Evolutionary conservation across 2,888 invertebrate genomes (phyloP).

Genomic region (Lasioglossum figueresi): DNA sequence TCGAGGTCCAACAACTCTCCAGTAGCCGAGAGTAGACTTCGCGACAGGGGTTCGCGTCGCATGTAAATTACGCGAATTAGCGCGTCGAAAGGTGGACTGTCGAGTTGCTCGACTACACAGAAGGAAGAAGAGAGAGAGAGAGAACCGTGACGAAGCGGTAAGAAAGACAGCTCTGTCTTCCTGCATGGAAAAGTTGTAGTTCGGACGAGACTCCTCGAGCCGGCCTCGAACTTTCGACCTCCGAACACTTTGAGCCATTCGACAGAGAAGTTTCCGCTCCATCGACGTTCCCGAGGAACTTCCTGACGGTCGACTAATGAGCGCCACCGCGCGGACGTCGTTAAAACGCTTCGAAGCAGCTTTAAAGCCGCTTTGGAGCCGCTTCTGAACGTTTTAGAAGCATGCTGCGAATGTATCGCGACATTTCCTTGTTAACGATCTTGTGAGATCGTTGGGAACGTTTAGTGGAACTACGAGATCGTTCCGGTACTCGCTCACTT

Average conservation of each 20-base stretch:
- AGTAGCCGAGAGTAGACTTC: background rate
- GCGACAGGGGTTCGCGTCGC: background rate
- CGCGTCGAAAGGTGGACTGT: conserved; percentile 15
- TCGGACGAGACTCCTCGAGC: conserved; percentile 31
- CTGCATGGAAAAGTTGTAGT: conserved; percentile 15
- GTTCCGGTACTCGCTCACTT: background rate
- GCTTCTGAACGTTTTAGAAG: background rate
- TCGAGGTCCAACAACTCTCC: background rate
- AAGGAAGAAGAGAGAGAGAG: background rate
- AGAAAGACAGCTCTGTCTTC: background rate
- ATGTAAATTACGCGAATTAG: background rate
- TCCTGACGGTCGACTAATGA: conserved; percentile 34
- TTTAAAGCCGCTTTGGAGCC: background rate
- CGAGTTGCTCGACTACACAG: conserved; percentile 9
- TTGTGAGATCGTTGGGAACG: background rate
- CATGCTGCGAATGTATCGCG: background rate
- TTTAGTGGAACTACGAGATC: background rate
- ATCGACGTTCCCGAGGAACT: conserved; percentile 24
- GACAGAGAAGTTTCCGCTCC: conserved; percentile 34
- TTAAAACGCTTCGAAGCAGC: background rate
- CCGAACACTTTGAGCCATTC: conserved; percentile 29
- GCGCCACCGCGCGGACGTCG: conserved; percentile 19
- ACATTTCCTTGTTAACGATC: background rate
- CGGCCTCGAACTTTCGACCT: conserved; percentile 25
- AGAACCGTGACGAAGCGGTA: background rate